Evolutionary conservation across 2,888 invertebrate species (phyloP), one percentile per base, ranked within the genome.

Genomic region (Plebejus melissa): DNA sequence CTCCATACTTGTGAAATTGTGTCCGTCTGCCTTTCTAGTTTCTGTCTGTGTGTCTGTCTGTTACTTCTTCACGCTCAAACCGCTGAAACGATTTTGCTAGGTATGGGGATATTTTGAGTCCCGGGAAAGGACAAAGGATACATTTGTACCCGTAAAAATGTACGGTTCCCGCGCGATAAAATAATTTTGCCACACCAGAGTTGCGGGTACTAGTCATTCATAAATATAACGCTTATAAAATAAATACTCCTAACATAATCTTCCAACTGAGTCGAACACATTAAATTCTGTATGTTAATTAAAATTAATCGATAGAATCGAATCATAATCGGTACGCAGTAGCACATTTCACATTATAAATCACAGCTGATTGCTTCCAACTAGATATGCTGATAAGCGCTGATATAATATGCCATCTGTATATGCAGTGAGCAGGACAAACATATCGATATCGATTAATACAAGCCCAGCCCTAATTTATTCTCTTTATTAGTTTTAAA

Each of bases 351-450:
- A 80, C 80, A 79, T 82, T 83, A 87, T 90, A 89, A 89, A 87
- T 90, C 89, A 89, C 86, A 81, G 80, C 82, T 85, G 76, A 76
- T 71, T 70, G 70, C 71, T 50, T 87, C 86, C 87, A 86, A 86
- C 84, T 86, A 84, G 83, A 80, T 84, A 84, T 84, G 84, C 82
- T 88, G 88, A 88, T 88, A 88, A 87, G 86, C 83, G 86, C 84
- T 85, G 83, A 82, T 85, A 86, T 84, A 84, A 86, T 75, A 74
- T 72, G 60, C 72, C 76, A 76, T 76, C 72, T 70, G 65, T 75
- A 75, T 69, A 65, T 72, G 65, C 65, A 46, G 65, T 69, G 70
- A 38, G 69, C 69, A 41, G 32, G n/a, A 74, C 60, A 74, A 58
- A 58, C 60, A 58, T 57, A 57, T 74, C 58, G 71, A 71, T n/a